These are phyloP conservation scores for Galago senegalensis DNA, from an alignment of 2,797 vertebrate genomes.

Conservation along the genomic window DNA sequence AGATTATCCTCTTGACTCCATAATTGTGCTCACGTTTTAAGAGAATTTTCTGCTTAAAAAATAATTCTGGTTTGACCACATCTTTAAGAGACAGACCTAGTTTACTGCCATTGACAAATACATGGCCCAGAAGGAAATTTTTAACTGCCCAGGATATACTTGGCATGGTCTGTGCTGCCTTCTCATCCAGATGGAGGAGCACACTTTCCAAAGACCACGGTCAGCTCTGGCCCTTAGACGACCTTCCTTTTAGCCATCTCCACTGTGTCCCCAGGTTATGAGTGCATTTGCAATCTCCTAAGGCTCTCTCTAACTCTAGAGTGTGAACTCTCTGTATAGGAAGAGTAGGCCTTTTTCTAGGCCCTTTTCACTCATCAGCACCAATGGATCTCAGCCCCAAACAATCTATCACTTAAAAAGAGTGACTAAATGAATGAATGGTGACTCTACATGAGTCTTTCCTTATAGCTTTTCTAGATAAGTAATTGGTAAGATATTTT, in stretches of 20 bases:
- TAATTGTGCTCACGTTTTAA: conserved; percentile 8
- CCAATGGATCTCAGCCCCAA: not conserved
- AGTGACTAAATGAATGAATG: not conserved
- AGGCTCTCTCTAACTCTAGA: not conserved
- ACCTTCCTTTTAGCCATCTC: not conserved
- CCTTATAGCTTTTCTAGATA: not conserved
- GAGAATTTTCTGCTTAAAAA: conserved; percentile 44
- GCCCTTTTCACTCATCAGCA: not conserved
- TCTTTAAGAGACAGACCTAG: not conserved
- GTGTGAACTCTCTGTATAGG: not conserved
- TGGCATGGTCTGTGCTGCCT: not conserved
- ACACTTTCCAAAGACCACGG: not conserved
- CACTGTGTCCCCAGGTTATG: not conserved
- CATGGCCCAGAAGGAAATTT: not conserved
- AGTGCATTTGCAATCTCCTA: too few species aligned
- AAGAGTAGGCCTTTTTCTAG: too few species aligned
- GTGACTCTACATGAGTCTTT: not conserved
- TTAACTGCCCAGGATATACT: too few species aligned
- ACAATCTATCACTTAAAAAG: not conserved
- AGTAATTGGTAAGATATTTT: not conserved
- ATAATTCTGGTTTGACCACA: not conserved
- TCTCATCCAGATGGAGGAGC: not conserved
- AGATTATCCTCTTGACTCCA: not conserved
- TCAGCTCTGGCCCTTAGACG: too few species aligned
- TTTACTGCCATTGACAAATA: not conserved